phyloP scores from a whole-genome alignment of 2,113 vertebrate species.

The Zosterops lateralis region DNA sequence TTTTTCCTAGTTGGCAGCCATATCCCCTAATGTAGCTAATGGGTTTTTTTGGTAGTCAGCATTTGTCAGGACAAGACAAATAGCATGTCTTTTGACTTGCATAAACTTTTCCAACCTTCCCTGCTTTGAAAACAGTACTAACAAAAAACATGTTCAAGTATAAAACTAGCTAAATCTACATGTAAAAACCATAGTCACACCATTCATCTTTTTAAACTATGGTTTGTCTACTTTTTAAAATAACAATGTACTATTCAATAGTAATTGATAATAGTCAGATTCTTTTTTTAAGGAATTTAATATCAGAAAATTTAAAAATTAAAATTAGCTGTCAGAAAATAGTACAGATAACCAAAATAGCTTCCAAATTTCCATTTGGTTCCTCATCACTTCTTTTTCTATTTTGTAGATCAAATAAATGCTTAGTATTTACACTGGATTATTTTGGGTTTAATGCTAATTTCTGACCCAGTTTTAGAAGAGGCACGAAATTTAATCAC shows the following conservation, averaged over 20 bases:
- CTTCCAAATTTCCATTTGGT: not conserved
- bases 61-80: slow-evolving; percentile 51
- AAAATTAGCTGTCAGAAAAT: not conserved
- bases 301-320: not conserved
- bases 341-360: not conserved
- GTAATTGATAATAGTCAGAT: not conserved
- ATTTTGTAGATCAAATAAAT: not conserved
- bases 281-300: not conserved
- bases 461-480: not conserved
- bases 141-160: not conserved
- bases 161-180: not conserved
- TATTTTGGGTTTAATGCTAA: not conserved
- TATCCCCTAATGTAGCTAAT: slow-evolving; percentile 11
- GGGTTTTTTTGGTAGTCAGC: slow-evolving; percentile 4
- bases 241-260: not conserved
- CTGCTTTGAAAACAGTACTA: not conserved
- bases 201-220: not conserved
- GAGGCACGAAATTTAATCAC: not conserved
- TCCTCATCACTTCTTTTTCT: not conserved
- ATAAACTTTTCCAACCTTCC: slow-evolving; percentile 21
- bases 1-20: slow-evolving; percentile 31
- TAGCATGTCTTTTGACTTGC: not conserved
- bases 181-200: not conserved
- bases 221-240: not conserved
- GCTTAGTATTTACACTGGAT: not conserved